A percentile compares a stretch with the other conserved stretches of the same genome.
phyloP scores from a whole-genome alignment of 2,888 invertebrate genomes.

The Arge pagana region DNA sequence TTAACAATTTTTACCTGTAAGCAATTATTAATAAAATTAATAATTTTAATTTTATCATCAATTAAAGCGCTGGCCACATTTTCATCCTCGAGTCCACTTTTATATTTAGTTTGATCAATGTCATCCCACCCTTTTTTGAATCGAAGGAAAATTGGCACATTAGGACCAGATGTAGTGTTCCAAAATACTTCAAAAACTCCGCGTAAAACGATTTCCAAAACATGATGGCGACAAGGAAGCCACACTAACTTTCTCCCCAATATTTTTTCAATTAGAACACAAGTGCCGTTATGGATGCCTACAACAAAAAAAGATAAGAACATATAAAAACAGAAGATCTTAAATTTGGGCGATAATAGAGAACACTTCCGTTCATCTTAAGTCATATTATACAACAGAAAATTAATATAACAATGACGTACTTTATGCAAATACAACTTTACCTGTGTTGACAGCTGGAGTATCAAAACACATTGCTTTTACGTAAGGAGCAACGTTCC shows the following conservation, averaged over 20 bases:
- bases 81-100: slow-evolving; percentile 23
- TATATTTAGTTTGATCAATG: slow-evolving; percentile 23
- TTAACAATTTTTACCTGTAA: not conserved
- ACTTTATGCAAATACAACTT: slow-evolving; percentile 7
- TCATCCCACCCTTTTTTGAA: slow-evolving; percentile 21
- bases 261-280: slow-evolving; percentile 23
- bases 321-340: no score
- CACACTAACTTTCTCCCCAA: slow-evolving; percentile 20
- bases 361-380: no score
- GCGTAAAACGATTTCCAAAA: slow-evolving; percentile 19
- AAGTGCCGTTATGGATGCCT: slow-evolving; percentile 2
- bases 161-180: slow-evolving; percentile 20
- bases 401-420: not conserved
- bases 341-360: no score
- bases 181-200: slow-evolving; percentile 25
- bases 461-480: slow-evolving; percentile 24
- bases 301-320: not conserved
- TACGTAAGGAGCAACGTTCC: slow-evolving; percentile 6
- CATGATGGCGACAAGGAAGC: slow-evolving; percentile 28
- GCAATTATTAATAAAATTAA: not conserved
- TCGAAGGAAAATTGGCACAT: slow-evolving; percentile 20
- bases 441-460: slow-evolving; percentile 20
- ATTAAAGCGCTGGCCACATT: slow-evolving; percentile 6
- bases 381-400: no score
- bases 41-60: not conserved